Evolutionary conservation across 2,797 vertebrate species (phyloP).

Genomic region (Sebastiscus tertius): DNA sequence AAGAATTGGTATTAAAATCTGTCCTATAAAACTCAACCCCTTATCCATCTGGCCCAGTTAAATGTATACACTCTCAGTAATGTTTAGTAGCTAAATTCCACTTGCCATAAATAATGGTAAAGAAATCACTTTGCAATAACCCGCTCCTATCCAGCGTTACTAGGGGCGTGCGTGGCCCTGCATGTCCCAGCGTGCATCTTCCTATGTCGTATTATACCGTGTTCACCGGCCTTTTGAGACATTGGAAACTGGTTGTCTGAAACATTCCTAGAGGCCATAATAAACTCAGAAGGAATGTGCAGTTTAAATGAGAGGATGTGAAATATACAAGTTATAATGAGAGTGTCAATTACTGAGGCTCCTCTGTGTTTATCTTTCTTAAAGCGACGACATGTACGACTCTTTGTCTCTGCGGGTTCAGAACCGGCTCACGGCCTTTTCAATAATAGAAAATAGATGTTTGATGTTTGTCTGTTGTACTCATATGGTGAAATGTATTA

Average conservation of each 20-base stretch:
- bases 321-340: slow-evolving; percentile 15
- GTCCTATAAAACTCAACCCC: not conserved
- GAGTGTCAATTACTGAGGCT: not conserved
- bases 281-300: not conserved
- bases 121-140: not conserved
- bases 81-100: not conserved
- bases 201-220: not conserved
- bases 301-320: not conserved
- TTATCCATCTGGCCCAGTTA: not conserved
- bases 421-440: not conserved
- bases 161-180: too few species aligned
- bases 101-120: not conserved
- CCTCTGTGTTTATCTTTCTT: not conserved
- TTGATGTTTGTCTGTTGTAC: not conserved
- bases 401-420: not conserved
- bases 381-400: not conserved
- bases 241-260: not conserved
- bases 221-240: not conserved
- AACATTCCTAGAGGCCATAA: not conserved
- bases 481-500: not conserved
- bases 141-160: not conserved
- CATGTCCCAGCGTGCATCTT: not conserved
- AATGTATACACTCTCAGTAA: not conserved
- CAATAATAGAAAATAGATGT: not conserved
- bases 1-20: not conserved